Evolutionary conservation across 2,797 vertebrate species (phyloP).

Genomic region (Myotis daubentonii): DNA sequence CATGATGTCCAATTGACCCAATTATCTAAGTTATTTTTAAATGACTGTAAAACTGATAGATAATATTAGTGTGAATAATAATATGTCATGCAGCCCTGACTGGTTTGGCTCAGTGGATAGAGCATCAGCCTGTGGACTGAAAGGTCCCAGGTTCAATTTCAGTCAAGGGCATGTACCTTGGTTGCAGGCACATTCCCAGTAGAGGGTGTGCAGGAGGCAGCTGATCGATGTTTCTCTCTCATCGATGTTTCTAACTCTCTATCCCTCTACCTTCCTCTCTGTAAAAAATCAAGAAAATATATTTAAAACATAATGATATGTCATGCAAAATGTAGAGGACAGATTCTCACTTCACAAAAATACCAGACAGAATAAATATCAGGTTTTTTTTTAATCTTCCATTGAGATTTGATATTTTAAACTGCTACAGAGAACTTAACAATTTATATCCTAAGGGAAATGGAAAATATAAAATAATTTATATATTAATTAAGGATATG

Average conservation of each 20-base stretch:
- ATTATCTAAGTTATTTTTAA: background rate
- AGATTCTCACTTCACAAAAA: background rate
- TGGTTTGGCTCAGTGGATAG: no score
- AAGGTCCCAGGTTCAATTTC: no score
- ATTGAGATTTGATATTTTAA: background rate
- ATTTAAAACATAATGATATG: background rate
- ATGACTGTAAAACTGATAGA: background rate
- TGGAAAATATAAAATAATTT: background rate
- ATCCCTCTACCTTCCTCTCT: no score
- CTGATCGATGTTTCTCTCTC: no score
- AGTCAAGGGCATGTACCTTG: no score
- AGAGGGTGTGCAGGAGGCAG: no score
- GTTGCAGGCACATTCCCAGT: no score
- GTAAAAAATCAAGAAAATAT: no score
- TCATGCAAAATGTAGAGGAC: background rate
- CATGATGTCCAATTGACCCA: background rate
- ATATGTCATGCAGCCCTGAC: no score
- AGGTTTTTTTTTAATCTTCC: background rate
- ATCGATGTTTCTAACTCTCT: no score
- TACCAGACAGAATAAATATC: background rate
- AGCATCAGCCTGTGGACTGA: no score
- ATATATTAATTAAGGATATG: background rate
- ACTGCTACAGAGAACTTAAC: background rate
- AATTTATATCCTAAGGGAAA: background rate
- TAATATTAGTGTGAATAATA: background rate